Evolutionary conservation across 1,140 invertebrate species (phyloP).

Genomic region (Sycophaga agraensis): DNA sequence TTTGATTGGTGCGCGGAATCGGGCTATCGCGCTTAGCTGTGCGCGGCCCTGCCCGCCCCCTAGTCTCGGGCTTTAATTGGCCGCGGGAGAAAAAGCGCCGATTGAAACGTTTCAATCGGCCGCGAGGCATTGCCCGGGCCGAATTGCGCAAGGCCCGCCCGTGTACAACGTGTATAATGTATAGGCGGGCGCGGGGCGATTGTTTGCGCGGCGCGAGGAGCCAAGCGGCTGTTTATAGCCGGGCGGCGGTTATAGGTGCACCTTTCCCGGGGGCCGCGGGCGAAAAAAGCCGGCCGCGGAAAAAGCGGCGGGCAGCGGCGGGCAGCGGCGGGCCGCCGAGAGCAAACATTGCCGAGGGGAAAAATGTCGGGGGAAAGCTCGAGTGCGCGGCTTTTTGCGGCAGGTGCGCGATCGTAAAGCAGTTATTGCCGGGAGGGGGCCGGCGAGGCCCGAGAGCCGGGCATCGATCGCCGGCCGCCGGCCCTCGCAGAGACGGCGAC

Average conservation of each 20-base stretch:
- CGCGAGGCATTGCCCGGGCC: not conserved
- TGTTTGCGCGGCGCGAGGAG: not conserved
- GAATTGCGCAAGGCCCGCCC: not conserved
- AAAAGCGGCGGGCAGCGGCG: no score
- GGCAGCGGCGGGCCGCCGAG: no score
- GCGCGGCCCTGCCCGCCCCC: no score
- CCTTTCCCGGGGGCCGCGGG: not conserved
- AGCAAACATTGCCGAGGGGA: conserved; percentile 14
- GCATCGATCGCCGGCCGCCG: no score
- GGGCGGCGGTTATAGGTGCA: not conserved
- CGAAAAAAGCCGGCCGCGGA: not conserved
- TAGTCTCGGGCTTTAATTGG: no score
- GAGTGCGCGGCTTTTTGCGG: not conserved
- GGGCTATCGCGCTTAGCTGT: no score
- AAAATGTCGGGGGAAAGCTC: conserved; percentile 1
- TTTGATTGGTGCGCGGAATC: no score
- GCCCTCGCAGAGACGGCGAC: not conserved
- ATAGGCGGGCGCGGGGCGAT: not conserved
- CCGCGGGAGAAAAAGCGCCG: no score
- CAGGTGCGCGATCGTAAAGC: conserved; percentile 16
- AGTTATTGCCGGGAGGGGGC: conserved; percentile 7
- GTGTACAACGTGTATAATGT: no score
- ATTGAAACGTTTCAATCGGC: not conserved
- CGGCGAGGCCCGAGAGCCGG: no score
- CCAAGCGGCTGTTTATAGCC: no score